These are phyloP conservation scores for Lucilia sericata DNA, from an alignment of 1,140 invertebrate genomes.

Conservation along the genomic window DNA sequence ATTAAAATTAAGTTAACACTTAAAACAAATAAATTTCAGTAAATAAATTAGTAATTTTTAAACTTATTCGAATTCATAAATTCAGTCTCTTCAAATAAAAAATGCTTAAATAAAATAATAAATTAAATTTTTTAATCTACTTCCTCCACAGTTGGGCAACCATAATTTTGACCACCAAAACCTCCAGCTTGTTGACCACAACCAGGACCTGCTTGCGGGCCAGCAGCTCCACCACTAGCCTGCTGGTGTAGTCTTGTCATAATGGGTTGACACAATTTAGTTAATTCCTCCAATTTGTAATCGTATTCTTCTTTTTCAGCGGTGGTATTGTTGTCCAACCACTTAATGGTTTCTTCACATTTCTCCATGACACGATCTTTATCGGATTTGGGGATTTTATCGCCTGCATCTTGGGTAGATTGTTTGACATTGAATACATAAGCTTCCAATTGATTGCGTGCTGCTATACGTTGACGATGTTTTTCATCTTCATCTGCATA, in stretches of 20 bases:
- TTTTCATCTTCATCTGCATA: conserved; percentile 74
- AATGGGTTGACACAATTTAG: conserved; percentile 70
- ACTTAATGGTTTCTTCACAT: conserved; percentile 71
- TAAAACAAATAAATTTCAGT: not conserved
- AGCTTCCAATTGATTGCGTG: conserved; percentile 75
- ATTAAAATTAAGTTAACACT: not conserved
- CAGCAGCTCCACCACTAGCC: conserved; percentile 38
- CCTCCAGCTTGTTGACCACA: conserved; percentile 60
- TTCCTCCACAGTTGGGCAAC: conserved; percentile 57
- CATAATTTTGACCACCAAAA: conserved; percentile 60
- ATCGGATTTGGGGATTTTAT: conserved; percentile 74
- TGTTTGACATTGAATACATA: conserved; percentile 81
- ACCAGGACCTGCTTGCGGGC: conserved; percentile 21
- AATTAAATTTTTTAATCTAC: conserved; percentile 52
- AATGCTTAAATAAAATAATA: not conserved
- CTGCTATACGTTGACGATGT: conserved; percentile 75
- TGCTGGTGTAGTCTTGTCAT: conserved; percentile 71
- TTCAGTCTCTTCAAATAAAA: not conserved
- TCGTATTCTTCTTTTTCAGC: conserved; percentile 77
- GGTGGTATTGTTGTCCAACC: conserved; percentile 75
- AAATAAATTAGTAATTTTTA: too few relatives aligned
- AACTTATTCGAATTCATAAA: not conserved
- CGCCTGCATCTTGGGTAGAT: conserved; percentile 69
- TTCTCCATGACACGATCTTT: conserved; percentile 74
- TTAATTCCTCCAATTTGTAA: conserved; percentile 71